Base-by-base conservation (phyloP, 2,797 vertebrate genomes). In the Heliangelus exortis region DNA sequence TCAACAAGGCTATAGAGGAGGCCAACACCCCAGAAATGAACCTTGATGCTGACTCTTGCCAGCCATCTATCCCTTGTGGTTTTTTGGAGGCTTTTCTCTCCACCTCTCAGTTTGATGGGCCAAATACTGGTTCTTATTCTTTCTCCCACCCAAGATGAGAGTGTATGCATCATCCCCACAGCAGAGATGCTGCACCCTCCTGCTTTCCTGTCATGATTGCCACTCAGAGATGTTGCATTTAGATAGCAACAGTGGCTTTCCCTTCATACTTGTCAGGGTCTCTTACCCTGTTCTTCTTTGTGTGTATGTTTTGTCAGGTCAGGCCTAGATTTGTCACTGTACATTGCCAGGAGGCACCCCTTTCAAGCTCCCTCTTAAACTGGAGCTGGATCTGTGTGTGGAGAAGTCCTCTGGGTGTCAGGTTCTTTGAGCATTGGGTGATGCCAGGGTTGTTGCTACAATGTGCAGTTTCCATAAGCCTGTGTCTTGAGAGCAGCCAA, bases 71-170 rank as follows among this genome's bases (percentile, higher is more conserved):
- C n/a, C 19, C 29, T 22, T 62, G 20, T 54, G 54, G 51, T 6
- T 58, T 92, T 96, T 92, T 78, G 48, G 43, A 77, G 62, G 15
- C 6, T 67, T 88, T 93, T 92, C 54, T 95, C 39, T 74, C 31
- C 9, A 20, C 26, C 33, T 80, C 51, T 95, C 31, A 73, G 8
- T n/a, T 68, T 77, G 23, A 29, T 23, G 28, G 69, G 50, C 28
- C 53, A 48, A 54, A 22, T 72, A 9, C 48, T 62, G 5, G 1
- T 71, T 74, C 43, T 83, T 58, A 8, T 0, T 87, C 58, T 84
- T 93, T 88, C 58, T 84, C 16, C 11, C 26, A 76, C 18, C 25
- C 6, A 57, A 68, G 12, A 10, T 59, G 55, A 50, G 12, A 11
- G 11, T 50, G n/a, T n/a, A 11, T 31, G n/a, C 31, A 28, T 67